phyloP scores from a whole-genome alignment of 2,797 vertebrate genomes.

The Prunella strophiata region DNA sequence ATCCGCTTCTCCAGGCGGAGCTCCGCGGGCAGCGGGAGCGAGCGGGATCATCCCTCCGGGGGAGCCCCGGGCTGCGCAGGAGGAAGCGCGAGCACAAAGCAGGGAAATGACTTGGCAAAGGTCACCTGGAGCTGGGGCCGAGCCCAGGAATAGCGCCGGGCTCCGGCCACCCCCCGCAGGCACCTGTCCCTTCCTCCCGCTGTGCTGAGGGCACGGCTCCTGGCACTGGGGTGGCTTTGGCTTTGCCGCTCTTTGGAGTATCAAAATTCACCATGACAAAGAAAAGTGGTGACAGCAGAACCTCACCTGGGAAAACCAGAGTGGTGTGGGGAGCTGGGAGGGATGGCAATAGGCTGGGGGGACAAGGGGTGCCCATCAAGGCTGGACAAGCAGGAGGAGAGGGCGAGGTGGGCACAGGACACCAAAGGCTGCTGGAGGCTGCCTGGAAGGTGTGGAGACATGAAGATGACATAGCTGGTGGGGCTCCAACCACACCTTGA shows the following conservation, averaged over 20 bases:
- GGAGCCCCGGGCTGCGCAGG: not conserved
- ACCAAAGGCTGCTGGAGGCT: not conserved
- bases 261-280: not conserved
- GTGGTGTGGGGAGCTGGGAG: not conserved
- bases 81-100: constrained; percentile 55
- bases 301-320: not conserved
- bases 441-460: not conserved
- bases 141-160: not conserved
- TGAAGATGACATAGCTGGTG: not conserved
- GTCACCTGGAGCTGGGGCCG: constrained; percentile 13
- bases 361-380: not conserved
- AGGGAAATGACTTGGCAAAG: constrained; percentile 52
- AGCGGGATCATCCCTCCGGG: not conserved
- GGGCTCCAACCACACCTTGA: not conserved
- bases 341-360: not conserved
- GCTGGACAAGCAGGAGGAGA: not conserved
- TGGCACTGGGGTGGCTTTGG: not conserved
- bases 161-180: not conserved
- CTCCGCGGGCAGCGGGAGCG: not conserved
- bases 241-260: not conserved
- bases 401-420: not conserved
- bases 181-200: not conserved
- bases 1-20: not conserved
- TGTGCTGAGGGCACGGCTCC: accelerated
- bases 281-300: not conserved